phyloP scores from a whole-genome alignment of 1,140 invertebrate species.

The Antheraea mylitta region DNA sequence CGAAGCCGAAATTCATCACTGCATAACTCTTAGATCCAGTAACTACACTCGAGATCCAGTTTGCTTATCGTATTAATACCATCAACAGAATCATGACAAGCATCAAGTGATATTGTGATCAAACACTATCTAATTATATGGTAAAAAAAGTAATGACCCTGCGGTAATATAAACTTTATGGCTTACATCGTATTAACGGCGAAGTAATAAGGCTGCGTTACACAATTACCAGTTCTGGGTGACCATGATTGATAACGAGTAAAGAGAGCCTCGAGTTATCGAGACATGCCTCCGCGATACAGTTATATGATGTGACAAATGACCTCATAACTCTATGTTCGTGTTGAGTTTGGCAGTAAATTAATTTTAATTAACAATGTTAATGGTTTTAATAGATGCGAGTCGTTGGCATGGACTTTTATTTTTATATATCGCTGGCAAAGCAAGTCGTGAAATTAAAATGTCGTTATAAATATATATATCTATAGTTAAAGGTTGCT shows the following conservation, averaged over 20 bases:
- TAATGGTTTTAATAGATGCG: not conserved
- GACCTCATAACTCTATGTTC: not conserved
- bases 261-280: not conserved
- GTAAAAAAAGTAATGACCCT: not conserved
- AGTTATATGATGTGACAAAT: constrained; percentile 2
- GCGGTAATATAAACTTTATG: no score
- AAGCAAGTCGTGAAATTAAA: no score
- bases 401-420: no score
- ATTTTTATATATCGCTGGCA: no score
- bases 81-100: not conserved
- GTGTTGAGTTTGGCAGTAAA: constrained; percentile 1
- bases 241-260: not conserved
- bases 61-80: not conserved
- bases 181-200: not conserved
- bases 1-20: no score
- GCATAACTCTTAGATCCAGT: no score
- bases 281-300: not conserved
- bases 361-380: constrained; percentile 2
- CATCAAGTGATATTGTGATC: not conserved
- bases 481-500: no score
- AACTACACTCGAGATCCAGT: no score
- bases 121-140: not conserved
- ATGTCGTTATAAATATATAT: no score
- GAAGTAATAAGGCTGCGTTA: not conserved
- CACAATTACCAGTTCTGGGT: not conserved